Evolutionary conservation across 2,888 invertebrate species (phyloP), one percentile per base, ranked within the genome.

Genomic region (Ophonus ardosiacus): DNA sequence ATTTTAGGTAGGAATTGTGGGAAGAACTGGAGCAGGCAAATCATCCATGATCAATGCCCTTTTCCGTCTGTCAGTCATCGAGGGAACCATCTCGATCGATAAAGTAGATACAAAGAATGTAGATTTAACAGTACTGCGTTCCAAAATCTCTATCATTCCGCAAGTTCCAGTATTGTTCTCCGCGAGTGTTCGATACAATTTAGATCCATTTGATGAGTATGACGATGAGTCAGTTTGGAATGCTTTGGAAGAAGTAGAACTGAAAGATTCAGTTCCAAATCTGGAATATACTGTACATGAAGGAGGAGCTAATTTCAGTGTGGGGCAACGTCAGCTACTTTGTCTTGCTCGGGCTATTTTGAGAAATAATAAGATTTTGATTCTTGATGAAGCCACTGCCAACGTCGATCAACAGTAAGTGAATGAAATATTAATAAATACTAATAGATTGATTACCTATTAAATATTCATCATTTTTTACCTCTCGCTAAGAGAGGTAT

Each of bases 11-110:
- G 97, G 97, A 43, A 95, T 97, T 86, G 96, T 97, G 0, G 97
- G 97, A 0, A 93, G 97, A 81, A 97, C 97, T 0, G 97, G 97
- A 0, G 97, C 97, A 7, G 97, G 97, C 40, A 97, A 97, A 90
- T 96, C 96, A 0, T 96, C 96, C 0, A 91, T 97, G 21, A 95
- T 97, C 86, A 94, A 96, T 5, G 96, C 97, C 0, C 91, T 98
- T 21, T 98, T 98, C 91, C 94, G 97, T 5, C 90, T 98, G 87
- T 94, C 96, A 0, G 95, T 95, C 81, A 94, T 96, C 21, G 95
- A 95, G 68, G 98, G 98, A 0, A 90, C 92, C 15, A 94, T 98
- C 43, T 90, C 92, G 85, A 96, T 98, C 78, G 98, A 98, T 89
- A 94, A 93, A n/a, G 89, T 97, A 0, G 93, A 96, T 86, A 95